Evolutionary conservation across 2,888 invertebrate species (phyloP), one percentile per base, ranked within the genome.

Genomic region (Trichacis sp.): DNA sequence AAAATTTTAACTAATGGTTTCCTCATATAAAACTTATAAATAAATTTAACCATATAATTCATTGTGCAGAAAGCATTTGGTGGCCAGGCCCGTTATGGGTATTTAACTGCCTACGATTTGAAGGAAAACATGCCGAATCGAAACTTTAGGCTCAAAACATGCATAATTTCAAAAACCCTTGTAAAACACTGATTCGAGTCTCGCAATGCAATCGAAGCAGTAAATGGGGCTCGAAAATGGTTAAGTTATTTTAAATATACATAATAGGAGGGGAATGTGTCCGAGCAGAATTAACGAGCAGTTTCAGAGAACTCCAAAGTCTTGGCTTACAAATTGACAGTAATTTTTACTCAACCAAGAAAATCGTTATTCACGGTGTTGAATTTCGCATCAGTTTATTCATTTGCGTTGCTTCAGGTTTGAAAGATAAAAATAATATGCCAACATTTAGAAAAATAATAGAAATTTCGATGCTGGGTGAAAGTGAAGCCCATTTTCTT

Each of bases 161-260:
- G n/a, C 33, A 57, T 14, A 67, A 67, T 42, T 69, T 60, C 36
- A 64, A 59, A 55, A 69, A 67, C 18, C 55, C 68, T 14, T 49
- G 57, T 1, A 69, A 69, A 68, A 66, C 64, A 14, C 14, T 60
- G 18, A 24, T 43, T 38, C 29, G 60, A 18, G 20, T 68, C 4
- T 43, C 38, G 5, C 56, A 62, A 48, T 59, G 55, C 40, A 18
- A 11, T 18, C 62, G 63, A 30, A 46, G 53, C 17, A 14, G 45
- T 8, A 60, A 49, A 54, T 64, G 53, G 59, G 50, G 56, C 8
- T n/a, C 9, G 1, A 24, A 30, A 48, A 20, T 49, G 38, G 59
- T 53, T 3, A 52, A 64, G 33, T 0, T 56, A 15, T 1, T 48
- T 9, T 17, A 15, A 40, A 14, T 56, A 14, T 5, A 20, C 49